A percentile compares a stretch with the other conserved stretches of the same genome.
These are phyloP conservation scores for Archips crataeganus DNA, from an alignment of 2,888 invertebrate genomes.

Conservation along the genomic window DNA sequence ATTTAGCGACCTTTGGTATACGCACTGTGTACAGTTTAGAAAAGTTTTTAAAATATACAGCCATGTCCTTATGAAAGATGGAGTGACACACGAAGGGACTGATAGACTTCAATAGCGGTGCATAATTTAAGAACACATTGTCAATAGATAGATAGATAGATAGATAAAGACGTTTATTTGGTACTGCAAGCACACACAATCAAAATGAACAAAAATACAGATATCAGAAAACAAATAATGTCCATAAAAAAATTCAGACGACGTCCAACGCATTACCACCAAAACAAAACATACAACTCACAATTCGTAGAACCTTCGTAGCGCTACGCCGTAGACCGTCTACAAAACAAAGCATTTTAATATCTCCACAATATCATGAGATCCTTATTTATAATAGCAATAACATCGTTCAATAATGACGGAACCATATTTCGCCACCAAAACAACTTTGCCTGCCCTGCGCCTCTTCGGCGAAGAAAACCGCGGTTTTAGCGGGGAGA, in stretches of 20 bases:
- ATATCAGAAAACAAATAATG: not conserved
- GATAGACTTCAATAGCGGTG: too few relatives aligned
- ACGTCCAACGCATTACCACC: not conserved
- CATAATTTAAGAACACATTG: too few relatives aligned
- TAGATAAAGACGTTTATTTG: too few relatives aligned
- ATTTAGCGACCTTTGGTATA: too few relatives aligned
- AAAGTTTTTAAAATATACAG: too few relatives aligned
- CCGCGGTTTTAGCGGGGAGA: not conserved
- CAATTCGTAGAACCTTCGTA: constrained; percentile 31
- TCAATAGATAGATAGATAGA: too few relatives aligned
- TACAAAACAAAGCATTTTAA: constrained; percentile 77
- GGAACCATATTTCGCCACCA: constrained; percentile 63
- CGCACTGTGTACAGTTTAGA: too few relatives aligned
- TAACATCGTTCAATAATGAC: constrained; percentile 82
- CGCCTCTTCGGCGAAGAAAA: constrained; percentile 6
- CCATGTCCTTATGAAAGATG: too few relatives aligned
- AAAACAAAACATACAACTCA: constrained; percentile 9
- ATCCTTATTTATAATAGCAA: constrained; percentile 81
- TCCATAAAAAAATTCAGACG: not conserved
- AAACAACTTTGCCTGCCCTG: constrained; percentile 41
- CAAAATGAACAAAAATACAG: too few relatives aligned
- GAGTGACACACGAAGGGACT: too few relatives aligned
- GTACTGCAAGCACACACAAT: too few relatives aligned
- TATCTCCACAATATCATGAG: constrained; percentile 77
- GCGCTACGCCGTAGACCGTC: constrained; percentile 52